A percentile compares a stretch with the other conserved stretches of the same genome.
These are phyloP conservation scores for Congeria kusceri DNA, from an alignment of 2,888 invertebrate genomes.

Conservation along the genomic window DNA sequence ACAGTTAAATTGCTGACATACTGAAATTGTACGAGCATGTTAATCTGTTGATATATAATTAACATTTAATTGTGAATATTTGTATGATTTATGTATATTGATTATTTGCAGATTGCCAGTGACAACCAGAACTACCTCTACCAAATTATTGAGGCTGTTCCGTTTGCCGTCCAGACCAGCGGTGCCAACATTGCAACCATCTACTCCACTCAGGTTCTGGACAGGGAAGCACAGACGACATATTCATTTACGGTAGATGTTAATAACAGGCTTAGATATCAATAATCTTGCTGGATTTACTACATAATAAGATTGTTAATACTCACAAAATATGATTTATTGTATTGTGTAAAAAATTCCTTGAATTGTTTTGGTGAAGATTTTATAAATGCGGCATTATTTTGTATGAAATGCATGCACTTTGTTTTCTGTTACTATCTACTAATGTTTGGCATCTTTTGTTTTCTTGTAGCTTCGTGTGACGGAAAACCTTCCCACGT, in stretches of 20 bases:
- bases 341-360: no score
- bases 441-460: no score
- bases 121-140: slow-evolving; percentile 43
- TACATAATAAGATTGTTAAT: no score
- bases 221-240: slow-evolving; percentile 91
- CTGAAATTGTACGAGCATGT: no score
- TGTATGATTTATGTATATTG: background rate
- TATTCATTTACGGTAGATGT: slow-evolving; percentile 89
- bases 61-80: background rate
- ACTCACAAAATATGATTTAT: no score
- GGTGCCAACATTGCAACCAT: slow-evolving; percentile 88
- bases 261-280: background rate
- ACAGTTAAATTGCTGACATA: background rate
- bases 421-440: no score
- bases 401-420: background rate
- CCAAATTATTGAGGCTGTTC: slow-evolving; percentile 20
- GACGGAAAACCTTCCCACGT: slow-evolving; percentile 65
- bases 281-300: no score
- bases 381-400: no score
- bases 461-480: slow-evolving; percentile 68
- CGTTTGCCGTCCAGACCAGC: slow-evolving; percentile 22
- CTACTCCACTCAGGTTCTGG: slow-evolving; percentile 89
- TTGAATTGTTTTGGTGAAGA: no score
- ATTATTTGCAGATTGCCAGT: slow-evolving; percentile 28
- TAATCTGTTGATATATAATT: no score